Base-by-base conservation (phyloP, 2,113 vertebrate species). In the Tachycineta bicolor region DNA sequence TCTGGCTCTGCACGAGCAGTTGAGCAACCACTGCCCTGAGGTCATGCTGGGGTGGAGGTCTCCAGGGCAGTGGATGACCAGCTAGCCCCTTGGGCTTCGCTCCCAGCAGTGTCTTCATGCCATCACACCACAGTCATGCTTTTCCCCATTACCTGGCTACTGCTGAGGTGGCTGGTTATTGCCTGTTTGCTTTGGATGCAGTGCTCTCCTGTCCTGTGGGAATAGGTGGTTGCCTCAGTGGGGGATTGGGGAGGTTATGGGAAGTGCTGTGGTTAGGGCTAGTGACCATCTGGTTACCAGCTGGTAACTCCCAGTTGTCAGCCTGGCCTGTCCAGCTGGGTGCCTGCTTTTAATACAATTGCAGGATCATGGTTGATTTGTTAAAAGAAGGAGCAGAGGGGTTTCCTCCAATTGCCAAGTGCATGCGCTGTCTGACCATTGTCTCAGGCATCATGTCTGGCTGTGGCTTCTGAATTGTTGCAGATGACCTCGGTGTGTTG, bases 21-120 rank as follows among this genome's bases (percentile, higher is more conserved):
- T 96, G 89, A 63, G 85, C 89, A 95, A 87, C n/a, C 2, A 1
- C 16, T 93, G 44, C 47, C 81, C n/a, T 29, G 47, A 73, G 69
- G 44, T 94, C 80, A 78, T 1, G 1, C 44, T 34, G 37, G 73
- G n/a, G 29, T 44, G 44, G 73, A 89, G 28, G 25, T 80, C 79
- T 74, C 34, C 2, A 1, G 53, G 29, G 65, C 1, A 0, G 23
- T 50, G 33, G 62, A 44, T 96, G 75, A 80, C 82, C 77, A 91
- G 41, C 43, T 2, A 4, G 46, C 34, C 63, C 63, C 79, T 65
- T 77, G 75, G 53, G 37, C 83, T 70, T 90, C 0, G 0, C 39
- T 86, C 63, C 18, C 1, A 3, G 14, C 47, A 1, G 1, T 19
- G 19, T 84, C 56, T 0, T 0, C n/a, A 22, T 6, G 2, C 49